Conservation (phyloP, 2,888 invertebrate species). For the Nomada lathburiana region DNA sequence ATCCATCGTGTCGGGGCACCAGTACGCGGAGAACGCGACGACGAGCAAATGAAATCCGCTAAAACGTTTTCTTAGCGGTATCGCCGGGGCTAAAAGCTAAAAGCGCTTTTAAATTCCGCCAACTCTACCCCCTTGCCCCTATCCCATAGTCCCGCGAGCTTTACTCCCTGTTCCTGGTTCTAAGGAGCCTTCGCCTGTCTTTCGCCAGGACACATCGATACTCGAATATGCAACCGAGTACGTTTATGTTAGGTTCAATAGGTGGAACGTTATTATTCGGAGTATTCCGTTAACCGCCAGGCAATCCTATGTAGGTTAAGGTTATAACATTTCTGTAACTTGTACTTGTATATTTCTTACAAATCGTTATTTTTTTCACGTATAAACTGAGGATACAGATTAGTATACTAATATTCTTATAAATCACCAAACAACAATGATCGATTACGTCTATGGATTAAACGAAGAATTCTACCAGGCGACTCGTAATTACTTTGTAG, state of each 20-base stretch:
- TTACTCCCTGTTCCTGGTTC: conserved; percentile 14
- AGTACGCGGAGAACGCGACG: conserved; percentile 67
- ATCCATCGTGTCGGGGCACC: conserved; percentile 71
- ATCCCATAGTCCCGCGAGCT: conserved; percentile 4
- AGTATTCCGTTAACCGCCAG: too few relatives aligned
- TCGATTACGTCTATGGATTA: too few relatives aligned
- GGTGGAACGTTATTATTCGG: too few relatives aligned
- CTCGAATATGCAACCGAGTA: background rate
- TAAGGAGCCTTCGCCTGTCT: conserved; percentile 27
- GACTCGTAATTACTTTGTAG: too few relatives aligned
- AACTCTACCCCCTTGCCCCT: conserved; percentile 52
- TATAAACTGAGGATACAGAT: too few relatives aligned
- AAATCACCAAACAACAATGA: too few relatives aligned
- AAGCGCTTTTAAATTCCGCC: conserved; percentile 81
- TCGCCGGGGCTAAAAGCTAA: conserved; percentile 81
- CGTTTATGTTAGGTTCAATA: background rate
- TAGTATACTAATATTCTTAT: too few relatives aligned
- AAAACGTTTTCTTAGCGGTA: conserved; percentile 82
- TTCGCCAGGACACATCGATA: conserved; percentile 11
- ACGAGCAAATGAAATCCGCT: conserved; percentile 81
- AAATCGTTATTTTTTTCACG: too few relatives aligned
- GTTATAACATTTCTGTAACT: too few relatives aligned
- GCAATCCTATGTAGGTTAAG: too few relatives aligned
- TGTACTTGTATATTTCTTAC: too few relatives aligned
- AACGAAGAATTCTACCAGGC: too few relatives aligned